phyloP scores from a whole-genome alignment of 2,888 invertebrate genomes.

The Chloromyia formosa region DNA sequence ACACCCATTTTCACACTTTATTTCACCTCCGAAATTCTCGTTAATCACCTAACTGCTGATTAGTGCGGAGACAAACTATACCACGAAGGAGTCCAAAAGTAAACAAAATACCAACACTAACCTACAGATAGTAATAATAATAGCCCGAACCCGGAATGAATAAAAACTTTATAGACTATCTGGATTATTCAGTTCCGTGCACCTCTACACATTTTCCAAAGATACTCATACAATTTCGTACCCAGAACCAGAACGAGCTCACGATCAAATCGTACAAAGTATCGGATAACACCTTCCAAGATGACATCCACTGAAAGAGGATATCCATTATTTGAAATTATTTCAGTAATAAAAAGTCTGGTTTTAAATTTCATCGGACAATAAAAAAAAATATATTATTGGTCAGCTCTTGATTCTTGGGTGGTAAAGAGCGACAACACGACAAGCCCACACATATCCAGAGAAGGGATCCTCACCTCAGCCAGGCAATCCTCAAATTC shows the following conservation, averaged over 20 bases:
- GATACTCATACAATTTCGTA: not conserved
- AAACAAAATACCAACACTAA: too few relatives aligned
- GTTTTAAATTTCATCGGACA: slow-evolving; percentile 19
- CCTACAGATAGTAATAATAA: too few relatives aligned
- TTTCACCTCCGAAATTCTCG: too few relatives aligned
- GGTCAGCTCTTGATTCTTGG: not conserved
- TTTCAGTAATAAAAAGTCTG: slow-evolving; percentile 15
- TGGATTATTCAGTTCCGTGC: too few relatives aligned
- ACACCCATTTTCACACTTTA: too few relatives aligned
- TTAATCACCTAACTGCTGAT: too few relatives aligned
- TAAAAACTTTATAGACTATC: too few relatives aligned
- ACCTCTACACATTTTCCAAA: too few relatives aligned
- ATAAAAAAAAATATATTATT: not conserved
- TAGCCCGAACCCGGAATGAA: too few relatives aligned
- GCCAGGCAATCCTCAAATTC: too few relatives aligned
- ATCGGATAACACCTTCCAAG: slow-evolving; percentile 17
- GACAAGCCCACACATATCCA: slow-evolving; percentile 9
- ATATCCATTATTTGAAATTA: slow-evolving; percentile 29
- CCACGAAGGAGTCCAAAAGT: too few relatives aligned
- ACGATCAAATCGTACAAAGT: slow-evolving; percentile 5
- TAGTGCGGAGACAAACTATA: too few relatives aligned
- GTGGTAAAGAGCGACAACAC: not conserved
- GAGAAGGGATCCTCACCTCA: not conserved
- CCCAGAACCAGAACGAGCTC: not conserved
- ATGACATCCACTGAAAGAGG: slow-evolving; percentile 1